phyloP scores from a whole-genome alignment of 2,888 invertebrate species.

The Acanthopleura granulata region DNA sequence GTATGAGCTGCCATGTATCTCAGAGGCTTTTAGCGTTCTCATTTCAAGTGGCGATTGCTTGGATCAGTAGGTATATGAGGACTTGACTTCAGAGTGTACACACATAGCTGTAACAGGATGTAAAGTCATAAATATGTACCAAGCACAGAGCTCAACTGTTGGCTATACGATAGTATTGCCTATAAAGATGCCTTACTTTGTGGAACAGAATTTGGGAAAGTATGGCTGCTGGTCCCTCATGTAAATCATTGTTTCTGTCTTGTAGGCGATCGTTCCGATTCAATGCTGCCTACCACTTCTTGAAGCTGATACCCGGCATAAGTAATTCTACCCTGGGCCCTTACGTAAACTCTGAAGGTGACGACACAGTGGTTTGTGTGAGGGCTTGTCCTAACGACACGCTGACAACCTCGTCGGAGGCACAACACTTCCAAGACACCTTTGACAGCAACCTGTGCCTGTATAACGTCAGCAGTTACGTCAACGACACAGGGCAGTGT shows the following conservation, averaged over 20 bases:
- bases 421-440: neutral
- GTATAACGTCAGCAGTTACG: constrained; percentile 2
- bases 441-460: neutral
- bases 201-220: no score
- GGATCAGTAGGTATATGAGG: no score
- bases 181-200: no score
- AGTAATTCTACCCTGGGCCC: neutral
- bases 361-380: constrained; percentile 24
- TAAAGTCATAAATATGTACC: no score
- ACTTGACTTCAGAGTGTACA: no score
- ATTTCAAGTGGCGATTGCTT: no score
- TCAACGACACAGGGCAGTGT: constrained; percentile 9
- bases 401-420: constrained; percentile 1
- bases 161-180: no score
- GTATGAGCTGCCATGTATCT: no score
- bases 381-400: constrained; percentile 26
- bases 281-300: neutral
- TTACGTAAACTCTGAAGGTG: neutral
- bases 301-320: neutral
- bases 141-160: no score
- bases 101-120: no score
- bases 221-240: no score
- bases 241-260: neutral
- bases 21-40: no score
- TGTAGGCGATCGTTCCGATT: constrained; percentile 14